A percentile compares a stretch with the other conserved stretches of the same genome.
Evolutionary conservation across 2,113 vertebrate species (phyloP).

Genomic region (Etia nguti): DNA sequence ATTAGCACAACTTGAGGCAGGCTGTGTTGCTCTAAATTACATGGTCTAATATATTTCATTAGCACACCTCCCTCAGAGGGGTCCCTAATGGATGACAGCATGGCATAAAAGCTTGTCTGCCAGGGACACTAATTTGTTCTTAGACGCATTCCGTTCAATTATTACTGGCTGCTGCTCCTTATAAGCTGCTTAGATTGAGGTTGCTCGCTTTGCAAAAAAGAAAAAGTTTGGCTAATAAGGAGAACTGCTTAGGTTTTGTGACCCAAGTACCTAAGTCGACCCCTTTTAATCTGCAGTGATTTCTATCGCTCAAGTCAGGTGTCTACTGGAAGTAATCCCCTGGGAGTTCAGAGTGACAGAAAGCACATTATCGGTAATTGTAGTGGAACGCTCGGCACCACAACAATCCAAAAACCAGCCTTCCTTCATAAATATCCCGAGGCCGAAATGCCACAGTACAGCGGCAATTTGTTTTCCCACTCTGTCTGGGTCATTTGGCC

Average conservation of each 20-base stretch:
- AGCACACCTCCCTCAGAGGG: constrained; percentile 63
- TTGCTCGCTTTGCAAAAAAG: constrained; percentile 44
- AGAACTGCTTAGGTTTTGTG: constrained; percentile 51
- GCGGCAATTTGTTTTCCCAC: constrained; percentile 78
- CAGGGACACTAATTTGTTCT: constrained; percentile 55
- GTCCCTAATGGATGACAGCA: constrained; percentile 55
- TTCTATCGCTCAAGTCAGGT: constrained; percentile 53
- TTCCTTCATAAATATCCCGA: not conserved
- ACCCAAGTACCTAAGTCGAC: constrained; percentile 43
- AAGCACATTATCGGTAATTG: constrained; percentile 30
- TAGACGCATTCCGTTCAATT: constrained; percentile 62
- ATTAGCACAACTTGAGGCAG: constrained; percentile 25
- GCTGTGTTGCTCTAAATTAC: constrained; percentile 54
- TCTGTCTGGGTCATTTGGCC: constrained; percentile 74
- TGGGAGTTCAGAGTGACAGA: constrained; percentile 11
- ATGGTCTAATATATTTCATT: constrained; percentile 68
- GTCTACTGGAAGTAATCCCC: constrained; percentile 39
- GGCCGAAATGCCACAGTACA: not conserved
- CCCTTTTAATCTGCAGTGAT: constrained; percentile 42
- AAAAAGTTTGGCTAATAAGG: constrained; percentile 30
- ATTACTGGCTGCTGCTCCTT: constrained; percentile 50
- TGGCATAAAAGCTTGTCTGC: constrained; percentile 54
- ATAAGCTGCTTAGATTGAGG: constrained; percentile 54
- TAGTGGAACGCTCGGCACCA: not conserved
- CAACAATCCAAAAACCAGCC: not conserved